Evolutionary conservation across 2,888 invertebrate species (phyloP), one percentile per base, ranked within the genome.

Genomic region (Meiosimyza decipiens): DNA sequence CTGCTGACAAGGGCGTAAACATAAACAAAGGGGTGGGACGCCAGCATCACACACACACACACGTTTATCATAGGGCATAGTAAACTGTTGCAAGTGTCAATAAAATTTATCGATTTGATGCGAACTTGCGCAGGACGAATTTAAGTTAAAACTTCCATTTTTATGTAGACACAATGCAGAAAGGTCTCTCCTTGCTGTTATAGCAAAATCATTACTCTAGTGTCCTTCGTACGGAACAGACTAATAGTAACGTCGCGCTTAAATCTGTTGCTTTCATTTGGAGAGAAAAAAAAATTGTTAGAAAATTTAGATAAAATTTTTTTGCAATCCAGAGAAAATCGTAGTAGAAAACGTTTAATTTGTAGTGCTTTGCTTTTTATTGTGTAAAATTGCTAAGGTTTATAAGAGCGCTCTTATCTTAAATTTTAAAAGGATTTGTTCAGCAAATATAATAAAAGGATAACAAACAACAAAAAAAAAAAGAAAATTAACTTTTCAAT

Each of bases 111-210:
- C 66, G 71, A 72, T 68, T 67, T 33, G 3, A 54, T 33, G 54
- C 16, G 66, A 16, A 54, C 50, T 6, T 71, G 71, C 71, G 71
- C 64, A 70, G 33, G n/a, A 57, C 60, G 16, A 15, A 47, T 18
- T 16, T 6, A 40, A 33, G 55, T 9, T 16, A 28, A 16, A 63
- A 66, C 67, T 55, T 40, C 65, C 55, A 33, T 63, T 47, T 67
- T 69, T 68, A 16, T 67, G 55, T 68, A 72, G 62, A 67, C 63
- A 72, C 67, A 28, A 54, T n/a, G 6, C 62, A 64, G 33, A 6
- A 13, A 15, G 18, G 65, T 16, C 15, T 59, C 47, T 49, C 50
- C 54, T 28, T 22, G 11, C 11, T 33, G 9, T n/a, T n/a, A 28
- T 18, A n/a, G 60, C 40, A 62, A 40, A 62, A 28, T 49, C 69